Evolutionary conservation across 2,797 vertebrate genomes (phyloP), one percentile per base, ranked within the genome.

Genomic region (Siniperca undulata): DNA sequence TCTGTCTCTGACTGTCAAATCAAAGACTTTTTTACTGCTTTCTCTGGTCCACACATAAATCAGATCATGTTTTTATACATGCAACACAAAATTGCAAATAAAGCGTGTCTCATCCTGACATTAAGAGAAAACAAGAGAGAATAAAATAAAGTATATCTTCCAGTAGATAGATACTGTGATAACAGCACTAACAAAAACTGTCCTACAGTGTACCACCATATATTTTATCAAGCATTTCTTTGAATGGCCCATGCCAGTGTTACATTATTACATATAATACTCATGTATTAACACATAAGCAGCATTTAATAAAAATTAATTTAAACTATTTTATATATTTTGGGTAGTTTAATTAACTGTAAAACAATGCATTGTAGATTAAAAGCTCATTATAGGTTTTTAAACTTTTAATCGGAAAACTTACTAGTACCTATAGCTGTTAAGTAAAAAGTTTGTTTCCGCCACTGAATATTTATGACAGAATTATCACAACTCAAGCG

Each of bases 1-100:
- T 30, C 52, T 70, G 58, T 75, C 71, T 62, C 71, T 24, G 71
- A 46, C 7, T 36, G 48, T 68, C 27, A 20, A 27, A 16, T 40
- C 52, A 71, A 46, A 48, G 11, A 56, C 36, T 30, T n/a, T 11
- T 24, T 67, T 5, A 48, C 53, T 20, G 36, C 66, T 30, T 11
- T 1, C 12, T n/a, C 34, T 27, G 67, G 1, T 12, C 3, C 50
- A 16, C 38, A 55, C 36, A 56, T 34, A 5, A 71, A 60, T 38
- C 61, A 66, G 7, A 56, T 44, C 17, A 34, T 30, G 12, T 44
- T 61, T 73, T 30, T 62, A 56, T 16, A 56, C 22, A 5, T 9
- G 44, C 27, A 22, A 7, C 46, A n/a, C 12, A 19, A 46, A 30
- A 30, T 7, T 19, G 42, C 65, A 13, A 20, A 67, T 50, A 6